Conservation (phyloP, 2,113 vertebrate species). For the Istiophorus platypterus region DNA sequence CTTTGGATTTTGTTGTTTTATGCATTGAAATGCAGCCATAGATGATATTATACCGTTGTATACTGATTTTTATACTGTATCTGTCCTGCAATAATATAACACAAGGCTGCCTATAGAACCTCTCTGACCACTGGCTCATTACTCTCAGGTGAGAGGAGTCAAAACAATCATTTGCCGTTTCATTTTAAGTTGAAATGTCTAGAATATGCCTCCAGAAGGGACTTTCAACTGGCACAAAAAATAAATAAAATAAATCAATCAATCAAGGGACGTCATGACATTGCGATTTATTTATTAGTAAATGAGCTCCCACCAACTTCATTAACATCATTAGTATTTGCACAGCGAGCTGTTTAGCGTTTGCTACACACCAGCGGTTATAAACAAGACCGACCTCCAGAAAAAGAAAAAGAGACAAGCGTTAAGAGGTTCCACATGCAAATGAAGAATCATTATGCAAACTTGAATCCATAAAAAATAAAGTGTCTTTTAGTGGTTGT, state of each 20-base stretch:
- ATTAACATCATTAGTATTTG: background rate
- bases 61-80: too few relatives aligned
- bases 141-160: too few relatives aligned
- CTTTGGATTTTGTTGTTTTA: background rate
- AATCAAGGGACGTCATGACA: background rate
- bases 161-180: background rate
- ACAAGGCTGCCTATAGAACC: too few relatives aligned
- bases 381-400: background rate
- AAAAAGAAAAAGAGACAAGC: background rate
- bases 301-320: background rate
- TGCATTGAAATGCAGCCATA: background rate
- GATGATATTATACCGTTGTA: too few relatives aligned
- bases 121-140: too few relatives aligned
- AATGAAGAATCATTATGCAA: background rate
- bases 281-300: slow-evolving; percentile 39
- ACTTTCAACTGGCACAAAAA: background rate
- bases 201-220: background rate
- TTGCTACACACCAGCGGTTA: background rate
- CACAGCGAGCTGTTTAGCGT: background rate
- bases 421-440: background rate
- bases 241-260: too few relatives aligned
- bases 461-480: background rate
- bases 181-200: background rate
- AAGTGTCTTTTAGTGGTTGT: background rate
- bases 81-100: too few relatives aligned